Evolutionary conservation across 2,113 vertebrate genomes (phyloP).

Genomic region (Chaetorhynchus papuensis): DNA sequence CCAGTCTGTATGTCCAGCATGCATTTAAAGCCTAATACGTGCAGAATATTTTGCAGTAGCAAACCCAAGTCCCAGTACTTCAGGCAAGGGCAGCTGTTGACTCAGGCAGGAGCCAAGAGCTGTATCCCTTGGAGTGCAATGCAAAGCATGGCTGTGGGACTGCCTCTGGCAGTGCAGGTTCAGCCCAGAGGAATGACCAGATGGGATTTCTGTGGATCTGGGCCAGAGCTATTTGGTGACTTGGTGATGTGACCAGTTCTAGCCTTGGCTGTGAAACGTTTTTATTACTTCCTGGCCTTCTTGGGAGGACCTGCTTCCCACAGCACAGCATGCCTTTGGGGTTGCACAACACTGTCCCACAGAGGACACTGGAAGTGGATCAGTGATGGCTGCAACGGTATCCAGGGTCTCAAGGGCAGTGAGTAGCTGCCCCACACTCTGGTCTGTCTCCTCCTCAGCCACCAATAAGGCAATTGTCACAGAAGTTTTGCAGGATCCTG

Average conservation of each 20-base stretch:
- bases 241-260: not conserved
- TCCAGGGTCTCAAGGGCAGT: not conserved
- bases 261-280: not conserved
- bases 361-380: not conserved
- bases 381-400: not conserved
- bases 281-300: not conserved
- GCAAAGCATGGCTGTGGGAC: fast-evolving
- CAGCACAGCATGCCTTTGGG: not conserved
- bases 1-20: not conserved
- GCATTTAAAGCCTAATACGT: not conserved
- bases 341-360: not conserved
- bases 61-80: not conserved
- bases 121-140: not conserved
- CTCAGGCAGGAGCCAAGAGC: not conserved
- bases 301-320: not conserved
- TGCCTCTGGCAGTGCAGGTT: not conserved
- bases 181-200: not conserved
- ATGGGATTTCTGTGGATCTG: not conserved
- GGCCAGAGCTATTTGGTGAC: not conserved
- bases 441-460: not conserved
- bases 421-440: not conserved
- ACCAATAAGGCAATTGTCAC: not conserved
- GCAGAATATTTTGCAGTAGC: not conserved
- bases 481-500: not conserved
- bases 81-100: not conserved